Conservation (phyloP, 2,113 vertebrate species). For the Clarias macrocephalus region DNA sequence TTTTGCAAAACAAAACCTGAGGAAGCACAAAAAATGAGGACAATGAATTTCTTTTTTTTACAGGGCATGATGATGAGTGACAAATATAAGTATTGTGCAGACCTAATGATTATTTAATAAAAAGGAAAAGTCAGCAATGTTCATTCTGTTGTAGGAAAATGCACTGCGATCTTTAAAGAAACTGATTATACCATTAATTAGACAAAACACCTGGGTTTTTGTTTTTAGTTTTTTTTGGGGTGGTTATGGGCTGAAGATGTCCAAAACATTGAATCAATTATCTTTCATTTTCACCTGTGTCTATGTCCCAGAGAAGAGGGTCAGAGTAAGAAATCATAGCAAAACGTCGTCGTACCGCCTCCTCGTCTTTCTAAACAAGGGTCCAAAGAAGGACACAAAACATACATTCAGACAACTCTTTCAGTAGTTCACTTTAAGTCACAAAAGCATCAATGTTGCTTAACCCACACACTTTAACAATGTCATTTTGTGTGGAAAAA, state of each 20-base stretch:
- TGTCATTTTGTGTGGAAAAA: not conserved
- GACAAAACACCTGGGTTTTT: not conserved
- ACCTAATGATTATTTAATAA: not conserved
- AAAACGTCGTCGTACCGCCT: conserved; percentile 83
- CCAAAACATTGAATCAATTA: not conserved
- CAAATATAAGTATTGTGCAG: not conserved
- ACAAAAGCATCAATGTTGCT: not conserved
- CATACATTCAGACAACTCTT: not conserved
- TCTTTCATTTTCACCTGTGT: conserved; percentile 66
- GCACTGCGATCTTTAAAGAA: too few relatives aligned
- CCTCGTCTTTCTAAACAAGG: conserved; percentile 79
- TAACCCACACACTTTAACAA: not conserved
- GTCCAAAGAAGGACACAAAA: not conserved
- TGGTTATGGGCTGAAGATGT: not conserved
- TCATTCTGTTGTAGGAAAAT: not conserved
- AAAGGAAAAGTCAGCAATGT: not conserved
- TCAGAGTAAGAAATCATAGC: conserved; percentile 81
- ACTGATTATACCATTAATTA: not conserved
- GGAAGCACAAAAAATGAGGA: too few relatives aligned
- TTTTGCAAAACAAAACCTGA: too few relatives aligned
- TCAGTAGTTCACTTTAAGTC: not conserved
- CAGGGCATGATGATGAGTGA: not conserved
- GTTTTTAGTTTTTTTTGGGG: too few relatives aligned
- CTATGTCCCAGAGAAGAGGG: conserved; percentile 68
- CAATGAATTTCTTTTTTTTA: too few relatives aligned